Conservation (phyloP, 2,888 invertebrate species). For the Stenolophus ochropezus region DNA sequence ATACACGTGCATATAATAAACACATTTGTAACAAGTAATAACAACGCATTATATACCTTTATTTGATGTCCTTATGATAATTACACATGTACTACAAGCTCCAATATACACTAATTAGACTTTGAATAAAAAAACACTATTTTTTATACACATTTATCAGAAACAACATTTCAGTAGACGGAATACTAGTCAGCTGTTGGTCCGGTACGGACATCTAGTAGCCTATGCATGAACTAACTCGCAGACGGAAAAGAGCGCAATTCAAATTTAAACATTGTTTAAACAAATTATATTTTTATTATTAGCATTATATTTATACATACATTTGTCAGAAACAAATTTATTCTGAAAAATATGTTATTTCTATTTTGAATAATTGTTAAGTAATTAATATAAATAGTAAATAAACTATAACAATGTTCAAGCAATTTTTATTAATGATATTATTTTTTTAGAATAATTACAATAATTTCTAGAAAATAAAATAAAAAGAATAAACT, state of each 20-base stretch:
- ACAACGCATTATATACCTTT: neutral
- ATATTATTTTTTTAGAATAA: too few species aligned
- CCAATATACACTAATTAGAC: conserved; percentile 8
- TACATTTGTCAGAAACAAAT: too few species aligned
- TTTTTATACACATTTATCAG: neutral
- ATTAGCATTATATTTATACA: too few species aligned
- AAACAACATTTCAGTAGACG: neutral
- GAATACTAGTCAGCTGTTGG: neutral
- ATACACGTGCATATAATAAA: neutral
- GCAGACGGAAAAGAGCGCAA: neutral
- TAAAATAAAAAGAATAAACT: too few species aligned
- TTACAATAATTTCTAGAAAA: too few species aligned
- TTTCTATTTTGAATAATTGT: too few species aligned
- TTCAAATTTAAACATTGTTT: neutral
- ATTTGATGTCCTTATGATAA: conserved; percentile 3
- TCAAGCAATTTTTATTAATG: too few species aligned
- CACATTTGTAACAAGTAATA: neutral
- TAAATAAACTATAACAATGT: too few species aligned
- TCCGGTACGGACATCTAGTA: neutral
- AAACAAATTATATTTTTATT: too few species aligned
- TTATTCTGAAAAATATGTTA: too few species aligned
- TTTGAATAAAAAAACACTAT: conserved; percentile 26
- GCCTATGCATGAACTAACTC: neutral
- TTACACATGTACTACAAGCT: neutral
- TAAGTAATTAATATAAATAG: too few species aligned